Evolutionary conservation across 2,113 vertebrate genomes (phyloP), one percentile per base, ranked within the genome.

Genomic region (Leucosticte australis): DNA sequence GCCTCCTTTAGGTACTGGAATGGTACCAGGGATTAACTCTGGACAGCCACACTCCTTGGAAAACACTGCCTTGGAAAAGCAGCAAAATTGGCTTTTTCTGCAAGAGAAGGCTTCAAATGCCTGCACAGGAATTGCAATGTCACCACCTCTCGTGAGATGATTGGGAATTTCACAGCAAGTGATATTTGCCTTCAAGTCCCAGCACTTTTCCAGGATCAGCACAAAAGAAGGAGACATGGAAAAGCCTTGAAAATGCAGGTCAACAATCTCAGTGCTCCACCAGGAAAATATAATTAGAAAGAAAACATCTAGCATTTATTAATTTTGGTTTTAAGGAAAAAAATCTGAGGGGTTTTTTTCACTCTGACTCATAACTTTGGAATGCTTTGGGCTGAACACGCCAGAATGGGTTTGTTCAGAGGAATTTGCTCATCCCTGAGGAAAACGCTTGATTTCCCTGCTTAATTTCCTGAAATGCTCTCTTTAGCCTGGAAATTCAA

Each of bases 381-480:
- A 89, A 60, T 27, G 26, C 49, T 95, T 91, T 57, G 46, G 31
- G 53, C 67, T 76, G 83, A 81, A 75, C 11, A 16, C 0, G n/a
- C 56, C 16, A 60, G n/a, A 82, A 41, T 56, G 10, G 4, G 42
- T 73, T 69, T 23, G 49, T 37, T 55, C 56, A 53, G 39, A 74
- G 41, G 62, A 39, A 80, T 86, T 86, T 59, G 12, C 33, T 65
- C 60, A 87, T 77, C 83, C 83, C 87, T 62, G 53, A 70, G 92
- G 67, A 78, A 96, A 96, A 96, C 16, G 59, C 49, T 16, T 80
- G 67, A 67, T 84, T 83, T 83, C 9, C 7, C 37, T 30, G 53
- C 63, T 86, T 87, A 24, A 77, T 90, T 95, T 93, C 89, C 85
- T 53, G 68, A 95, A 93, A 91, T 30, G 41, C 33, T 82, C 85